Percentiles rank a stretch among this genome's conserved stretches.
Conservation (phyloP, 2,797 vertebrate genomes). For the Tragelaphus oryx region DNA sequence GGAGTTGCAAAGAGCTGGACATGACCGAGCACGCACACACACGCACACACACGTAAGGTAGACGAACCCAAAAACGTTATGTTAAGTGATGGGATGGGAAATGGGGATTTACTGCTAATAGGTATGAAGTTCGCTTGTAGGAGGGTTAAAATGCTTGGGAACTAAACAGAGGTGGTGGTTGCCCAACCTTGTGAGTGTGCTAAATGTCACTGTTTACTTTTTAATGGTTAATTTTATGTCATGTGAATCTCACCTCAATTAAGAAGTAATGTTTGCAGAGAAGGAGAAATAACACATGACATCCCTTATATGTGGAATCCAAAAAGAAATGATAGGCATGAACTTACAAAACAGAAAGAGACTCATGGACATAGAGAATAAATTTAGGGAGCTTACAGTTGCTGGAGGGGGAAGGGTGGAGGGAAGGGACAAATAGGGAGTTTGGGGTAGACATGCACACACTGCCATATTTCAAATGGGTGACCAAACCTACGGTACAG, state of each 20-base stretch:
- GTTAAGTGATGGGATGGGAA: background rate
- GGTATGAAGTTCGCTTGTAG: background rate
- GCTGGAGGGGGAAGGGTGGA: background rate
- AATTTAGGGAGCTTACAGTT: background rate
- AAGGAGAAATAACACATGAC: background rate
- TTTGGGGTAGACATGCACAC: background rate
- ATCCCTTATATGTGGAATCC: background rate
- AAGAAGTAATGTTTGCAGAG: background rate
- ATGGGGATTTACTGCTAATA: background rate
- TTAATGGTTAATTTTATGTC: background rate
- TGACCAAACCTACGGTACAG: background rate
- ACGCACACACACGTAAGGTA: accelerated
- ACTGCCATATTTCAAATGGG: background rate
- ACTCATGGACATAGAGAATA: background rate
- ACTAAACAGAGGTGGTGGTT: background rate
- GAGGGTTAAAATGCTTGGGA: background rate
- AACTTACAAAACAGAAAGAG: background rate
- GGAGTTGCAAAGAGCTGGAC: background rate
- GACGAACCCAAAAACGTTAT: background rate
- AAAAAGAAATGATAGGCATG: background rate
- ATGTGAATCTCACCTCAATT: background rate
- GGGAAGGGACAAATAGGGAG: background rate
- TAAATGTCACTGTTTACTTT: background rate
- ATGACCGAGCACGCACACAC: background rate
- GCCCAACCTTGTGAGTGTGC: background rate